Percentiles rank a stretch among this genome's conserved stretches.
Evolutionary conservation across 2,888 invertebrate genomes (phyloP).

Genomic region (Himalopsyche japonica): DNA sequence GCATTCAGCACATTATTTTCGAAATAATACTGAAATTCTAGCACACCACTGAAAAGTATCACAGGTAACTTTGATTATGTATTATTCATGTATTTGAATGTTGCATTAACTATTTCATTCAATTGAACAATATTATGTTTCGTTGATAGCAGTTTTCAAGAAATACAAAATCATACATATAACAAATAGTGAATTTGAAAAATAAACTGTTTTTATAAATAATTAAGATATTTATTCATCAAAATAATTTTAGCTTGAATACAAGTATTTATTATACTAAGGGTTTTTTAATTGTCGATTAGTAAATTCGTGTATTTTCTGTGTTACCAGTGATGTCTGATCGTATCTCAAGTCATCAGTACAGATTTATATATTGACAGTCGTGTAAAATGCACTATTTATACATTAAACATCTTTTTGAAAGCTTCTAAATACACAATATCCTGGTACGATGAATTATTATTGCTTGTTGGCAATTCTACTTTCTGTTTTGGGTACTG

Average conservation of each 20-base stretch:
- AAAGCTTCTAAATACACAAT: background rate
- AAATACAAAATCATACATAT: background rate
- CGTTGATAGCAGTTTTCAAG: background rate
- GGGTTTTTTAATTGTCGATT: background rate
- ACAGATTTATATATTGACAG: too few species aligned
- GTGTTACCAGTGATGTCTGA: too few species aligned
- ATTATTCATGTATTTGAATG: background rate
- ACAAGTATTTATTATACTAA: too few species aligned
- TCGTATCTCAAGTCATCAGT: too few species aligned
- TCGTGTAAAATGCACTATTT: too few species aligned
- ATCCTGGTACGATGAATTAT: background rate
- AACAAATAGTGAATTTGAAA: background rate
- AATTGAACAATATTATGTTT: background rate
- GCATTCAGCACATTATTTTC: background rate
- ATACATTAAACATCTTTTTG: too few species aligned
- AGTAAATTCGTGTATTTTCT: background rate
- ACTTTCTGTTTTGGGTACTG: background rate
- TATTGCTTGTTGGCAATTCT: background rate
- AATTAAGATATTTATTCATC: too few species aligned
- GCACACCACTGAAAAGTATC: background rate
- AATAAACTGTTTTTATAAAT: too few species aligned
- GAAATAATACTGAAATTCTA: background rate
- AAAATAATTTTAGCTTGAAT: too few species aligned
- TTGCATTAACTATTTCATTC: background rate
- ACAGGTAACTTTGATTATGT: background rate